phyloP scores from a whole-genome alignment of 2,113 vertebrate species.

The Cynopterus brachyotis region DNA sequence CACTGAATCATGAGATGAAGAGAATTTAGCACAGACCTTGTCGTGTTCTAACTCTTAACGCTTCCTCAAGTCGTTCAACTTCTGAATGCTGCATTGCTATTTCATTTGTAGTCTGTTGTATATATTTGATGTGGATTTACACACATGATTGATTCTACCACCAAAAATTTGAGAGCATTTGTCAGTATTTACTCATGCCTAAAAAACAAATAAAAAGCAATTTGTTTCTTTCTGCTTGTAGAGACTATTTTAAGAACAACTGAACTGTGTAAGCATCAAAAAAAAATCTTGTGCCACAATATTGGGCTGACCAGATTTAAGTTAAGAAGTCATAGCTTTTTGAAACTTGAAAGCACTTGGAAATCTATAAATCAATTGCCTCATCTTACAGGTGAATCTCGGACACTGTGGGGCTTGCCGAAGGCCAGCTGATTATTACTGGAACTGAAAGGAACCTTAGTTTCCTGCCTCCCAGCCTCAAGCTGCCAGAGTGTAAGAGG shows the following conservation, averaged over 20 bases:
- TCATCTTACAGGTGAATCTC: neutral
- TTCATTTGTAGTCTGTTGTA: too few species aligned
- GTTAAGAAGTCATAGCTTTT: neutral
- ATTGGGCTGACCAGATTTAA: neutral
- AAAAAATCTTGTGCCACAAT: neutral
- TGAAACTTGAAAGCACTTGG: neutral
- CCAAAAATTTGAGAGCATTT: neutral
- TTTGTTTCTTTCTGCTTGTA: neutral
- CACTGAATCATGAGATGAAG: neutral
- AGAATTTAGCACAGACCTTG: too few species aligned
- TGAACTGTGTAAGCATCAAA: neutral
- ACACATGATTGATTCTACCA: neutral
- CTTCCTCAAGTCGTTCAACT: neutral
- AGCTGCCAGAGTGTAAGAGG: neutral
- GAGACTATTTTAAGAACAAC: slow-evolving; percentile 34
- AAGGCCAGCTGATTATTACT: neutral
- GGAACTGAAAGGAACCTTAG: neutral
- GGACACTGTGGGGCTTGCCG: rapidly evolving
- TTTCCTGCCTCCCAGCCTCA: neutral
- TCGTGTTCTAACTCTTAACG: too few species aligned
- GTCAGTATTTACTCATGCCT: neutral
- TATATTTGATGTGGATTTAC: neutral
- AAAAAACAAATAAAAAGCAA: neutral
- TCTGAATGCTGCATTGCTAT: too few species aligned
- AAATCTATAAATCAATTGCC: neutral